Evolutionary conservation across 2,888 invertebrate genomes (phyloP).

Genomic region (Balanococcus diminutus): DNA sequence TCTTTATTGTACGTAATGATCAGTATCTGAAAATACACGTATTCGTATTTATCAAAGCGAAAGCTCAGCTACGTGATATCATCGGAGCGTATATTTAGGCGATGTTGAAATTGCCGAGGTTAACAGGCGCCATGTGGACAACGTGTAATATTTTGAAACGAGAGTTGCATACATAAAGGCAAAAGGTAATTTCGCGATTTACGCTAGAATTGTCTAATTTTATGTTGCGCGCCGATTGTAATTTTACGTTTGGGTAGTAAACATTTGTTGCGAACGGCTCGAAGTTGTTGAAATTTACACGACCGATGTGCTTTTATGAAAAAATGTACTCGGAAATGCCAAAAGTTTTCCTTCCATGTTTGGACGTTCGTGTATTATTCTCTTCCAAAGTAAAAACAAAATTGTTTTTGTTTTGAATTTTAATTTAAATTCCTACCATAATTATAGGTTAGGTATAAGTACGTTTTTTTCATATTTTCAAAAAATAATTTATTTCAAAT

Average conservation of each 20-base stretch:
- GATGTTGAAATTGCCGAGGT: not conserved
- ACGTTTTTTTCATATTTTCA: too few species aligned
- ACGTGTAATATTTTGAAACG: not conserved
- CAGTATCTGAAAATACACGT: too few species aligned
- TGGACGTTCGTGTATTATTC: too few species aligned
- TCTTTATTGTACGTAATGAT: too few species aligned
- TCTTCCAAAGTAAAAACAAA: too few species aligned
- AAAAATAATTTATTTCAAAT: too few species aligned
- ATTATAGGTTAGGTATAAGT: too few species aligned
- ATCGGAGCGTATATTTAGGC: not conserved
- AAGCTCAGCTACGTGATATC: too few species aligned
- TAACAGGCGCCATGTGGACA: not conserved
- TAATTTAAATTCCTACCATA: too few species aligned
- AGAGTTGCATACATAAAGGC: not conserved
- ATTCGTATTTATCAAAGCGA: too few species aligned
- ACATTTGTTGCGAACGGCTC: not conserved
- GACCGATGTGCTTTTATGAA: not conserved
- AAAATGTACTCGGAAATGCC: not conserved
- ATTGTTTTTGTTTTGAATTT: too few species aligned
- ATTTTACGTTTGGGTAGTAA: not conserved
- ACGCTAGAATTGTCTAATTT: not conserved
- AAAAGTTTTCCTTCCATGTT: too few species aligned
- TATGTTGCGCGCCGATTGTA: not conserved
- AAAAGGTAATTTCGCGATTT: not conserved
- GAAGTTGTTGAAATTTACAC: not conserved